Evolutionary conservation across 2,113 vertebrate species (phyloP).

Genomic region (Edolisoma coerulescens): DNA sequence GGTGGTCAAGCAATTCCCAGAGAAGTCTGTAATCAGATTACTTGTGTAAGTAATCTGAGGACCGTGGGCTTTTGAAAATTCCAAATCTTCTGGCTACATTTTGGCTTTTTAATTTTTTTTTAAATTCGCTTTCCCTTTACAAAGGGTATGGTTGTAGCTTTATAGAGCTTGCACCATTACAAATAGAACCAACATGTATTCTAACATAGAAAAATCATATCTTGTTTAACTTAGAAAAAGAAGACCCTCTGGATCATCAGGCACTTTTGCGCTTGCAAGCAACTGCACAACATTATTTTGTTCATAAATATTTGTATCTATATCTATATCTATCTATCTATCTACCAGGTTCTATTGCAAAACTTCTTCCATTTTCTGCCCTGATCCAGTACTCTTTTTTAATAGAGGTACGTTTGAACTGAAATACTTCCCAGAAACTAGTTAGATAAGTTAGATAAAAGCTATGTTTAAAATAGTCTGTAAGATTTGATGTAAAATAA

Average conservation of each 20-base stretch:
- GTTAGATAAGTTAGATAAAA: not conserved
- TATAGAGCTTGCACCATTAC: not conserved
- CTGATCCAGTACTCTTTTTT: not conserved
- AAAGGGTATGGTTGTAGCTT: not conserved
- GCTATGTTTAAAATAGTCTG: not conserved
- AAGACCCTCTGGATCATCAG: not conserved
- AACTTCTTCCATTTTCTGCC: not conserved
- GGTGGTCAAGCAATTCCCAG: slow-evolving; percentile 20
- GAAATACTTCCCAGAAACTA: not conserved
- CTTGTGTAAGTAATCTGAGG: not conserved
- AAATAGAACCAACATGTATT: not conserved
- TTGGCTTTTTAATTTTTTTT: not conserved
- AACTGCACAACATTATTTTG: not conserved
- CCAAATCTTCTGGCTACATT: not conserved
- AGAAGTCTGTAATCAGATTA: slow-evolving; percentile 46
- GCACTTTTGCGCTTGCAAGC: not conserved
- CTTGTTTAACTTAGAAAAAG: not conserved
- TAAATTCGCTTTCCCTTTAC: not conserved
- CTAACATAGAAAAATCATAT: not conserved
- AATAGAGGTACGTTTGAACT: not conserved
- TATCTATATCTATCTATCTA: too few relatives aligned
- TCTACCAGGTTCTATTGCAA: not conserved
- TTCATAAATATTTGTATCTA: not conserved
- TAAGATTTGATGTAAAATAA: not conserved
- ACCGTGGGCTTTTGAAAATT: not conserved